Evolutionary conservation across 2,888 invertebrate species (phyloP), one percentile per base, ranked within the genome.

Genomic region (Drosophila meridionalis): DNA sequence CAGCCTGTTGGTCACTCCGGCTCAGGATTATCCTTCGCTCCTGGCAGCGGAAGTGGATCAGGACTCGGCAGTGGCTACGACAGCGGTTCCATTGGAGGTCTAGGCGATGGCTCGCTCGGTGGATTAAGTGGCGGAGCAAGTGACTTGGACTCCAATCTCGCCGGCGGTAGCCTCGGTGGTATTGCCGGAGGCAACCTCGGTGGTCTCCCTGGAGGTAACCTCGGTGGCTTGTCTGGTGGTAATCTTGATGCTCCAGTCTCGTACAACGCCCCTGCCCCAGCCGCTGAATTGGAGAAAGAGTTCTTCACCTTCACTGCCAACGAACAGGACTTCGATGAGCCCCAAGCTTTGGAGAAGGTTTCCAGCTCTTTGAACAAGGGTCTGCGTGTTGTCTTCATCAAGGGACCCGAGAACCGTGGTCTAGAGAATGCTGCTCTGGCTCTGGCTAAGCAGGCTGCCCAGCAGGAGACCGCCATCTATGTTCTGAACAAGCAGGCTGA

Each of bases 401-500:
- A 88, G 78, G 87, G 87, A 59, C 91, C 91, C 20, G 91, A 91
- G 78, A 89, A 90, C 75, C 83, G 83, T 64, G 91, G 83, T 2
- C 42, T 87, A 61, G 89, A 85, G 63, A 78, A 91, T 72, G 91
- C 91, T 64, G 90, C 90, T 45, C 65, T 90, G 38, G 79, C 91
- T 59, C 36, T 91, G 26, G 87, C 89, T 14, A 91, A 91, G 52
- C 90, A 89, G 72, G 90, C 90, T 61, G 85, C 84, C 62, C 86
- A 91, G 64, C 89, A 91, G 50, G 82, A 79, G 69, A 89, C 91
- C 43, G 89, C 83, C 70, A 89, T 90, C 71, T 89, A 90, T 62
- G 90, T 91, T n/a, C 80, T 91, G 12, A 90, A 80, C 79, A 91
- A 90, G 62, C 87, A 91, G 75, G 72, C 89, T 1, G 85, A 90